A percentile compares a stretch with the other conserved stretches of the same genome.
Evolutionary conservation across 2,113 vertebrate species (phyloP).

Genomic region (Odocoileus virginianus): DNA sequence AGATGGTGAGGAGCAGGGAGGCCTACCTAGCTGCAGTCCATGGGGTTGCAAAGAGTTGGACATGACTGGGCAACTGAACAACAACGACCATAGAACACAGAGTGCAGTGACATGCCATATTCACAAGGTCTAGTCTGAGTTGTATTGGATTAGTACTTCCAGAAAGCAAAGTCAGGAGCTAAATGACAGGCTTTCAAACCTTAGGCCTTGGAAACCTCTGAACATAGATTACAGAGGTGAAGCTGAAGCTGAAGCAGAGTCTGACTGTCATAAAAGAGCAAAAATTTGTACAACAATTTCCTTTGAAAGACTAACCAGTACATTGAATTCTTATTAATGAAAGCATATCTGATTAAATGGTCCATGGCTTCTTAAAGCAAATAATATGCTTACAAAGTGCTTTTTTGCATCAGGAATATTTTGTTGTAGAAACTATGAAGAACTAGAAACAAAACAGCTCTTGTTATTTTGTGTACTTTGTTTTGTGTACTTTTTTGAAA

Average conservation of each 20-base stretch:
- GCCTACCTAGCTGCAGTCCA: not conserved
- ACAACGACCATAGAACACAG: not conserved
- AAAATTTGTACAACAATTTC: not conserved
- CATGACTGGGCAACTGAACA: not conserved
- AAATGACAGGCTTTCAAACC: not conserved
- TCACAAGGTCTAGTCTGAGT: not conserved
- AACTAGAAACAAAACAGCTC: not conserved
- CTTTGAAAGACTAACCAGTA: not conserved
- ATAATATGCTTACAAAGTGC: not conserved
- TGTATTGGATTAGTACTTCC: not conserved
- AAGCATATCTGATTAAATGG: not conserved
- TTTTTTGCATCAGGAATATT: not conserved
- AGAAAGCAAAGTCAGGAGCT: not conserved
- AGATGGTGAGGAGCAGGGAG: not conserved
- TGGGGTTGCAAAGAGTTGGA: not conserved
- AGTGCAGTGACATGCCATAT: not conserved
- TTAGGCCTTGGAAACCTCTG: not conserved
- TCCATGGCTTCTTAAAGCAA: not conserved
- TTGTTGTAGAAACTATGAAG: not conserved
- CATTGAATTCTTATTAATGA: not conserved
- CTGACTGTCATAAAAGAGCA: not conserved
- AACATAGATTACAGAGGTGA: not conserved
- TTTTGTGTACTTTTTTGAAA: not conserved
- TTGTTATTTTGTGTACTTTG: not conserved
- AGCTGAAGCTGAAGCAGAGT: not conserved